These are phyloP conservation scores for Ryuthela nishihirai DNA, from an alignment of 2,888 invertebrate species.

Conservation along the genomic window DNA sequence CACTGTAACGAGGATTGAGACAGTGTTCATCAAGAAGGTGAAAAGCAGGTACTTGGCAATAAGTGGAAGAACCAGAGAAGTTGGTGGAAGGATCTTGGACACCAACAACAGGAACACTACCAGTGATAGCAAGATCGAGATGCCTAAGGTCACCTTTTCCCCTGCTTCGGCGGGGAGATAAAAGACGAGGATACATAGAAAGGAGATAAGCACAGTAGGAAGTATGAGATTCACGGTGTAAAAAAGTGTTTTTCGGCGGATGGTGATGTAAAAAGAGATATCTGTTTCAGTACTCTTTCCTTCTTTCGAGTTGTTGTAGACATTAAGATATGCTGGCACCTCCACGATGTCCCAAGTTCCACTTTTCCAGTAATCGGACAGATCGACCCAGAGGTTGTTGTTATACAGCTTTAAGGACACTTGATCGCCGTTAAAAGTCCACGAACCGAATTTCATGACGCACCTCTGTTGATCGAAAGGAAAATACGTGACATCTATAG, in stretches of 20 bases:
- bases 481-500: slow-evolving; percentile 98
- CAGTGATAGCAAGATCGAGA: slow-evolving; percentile 97
- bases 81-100: slow-evolving; percentile 98
- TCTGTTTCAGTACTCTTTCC: slow-evolving; percentile 75
- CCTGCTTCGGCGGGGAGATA: slow-evolving; percentile 97
- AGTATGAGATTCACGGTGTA: slow-evolving; percentile 99
- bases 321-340: slow-evolving; percentile 72
- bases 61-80: slow-evolving; percentile 93
- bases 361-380: slow-evolving; percentile 96
- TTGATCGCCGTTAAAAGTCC: slow-evolving; percentile 97
- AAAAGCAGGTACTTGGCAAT: slow-evolving; percentile 99
- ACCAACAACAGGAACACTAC: slow-evolving; percentile 98
- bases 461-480: slow-evolving; percentile 99
- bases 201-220: slow-evolving; percentile 97
- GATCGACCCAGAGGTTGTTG: slow-evolving; percentile 90
- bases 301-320: slow-evolving; percentile 72
- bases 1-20: slow-evolving; percentile 97
- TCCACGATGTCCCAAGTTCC: slow-evolving; percentile 98
- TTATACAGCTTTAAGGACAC: slow-evolving; percentile 90
- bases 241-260: slow-evolving; percentile 94
- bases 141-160: slow-evolving; percentile 69
- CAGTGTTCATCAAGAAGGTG: slow-evolving; percentile 99
- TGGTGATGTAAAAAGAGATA: slow-evolving; percentile 94
- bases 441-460: slow-evolving; percentile 99
- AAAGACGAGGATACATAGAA: slow-evolving; percentile 96